A percentile compares a stretch with the other conserved stretches of the same genome.
Conservation (phyloP, 2,797 vertebrate species). For the Gambusia yucatana region DNA sequence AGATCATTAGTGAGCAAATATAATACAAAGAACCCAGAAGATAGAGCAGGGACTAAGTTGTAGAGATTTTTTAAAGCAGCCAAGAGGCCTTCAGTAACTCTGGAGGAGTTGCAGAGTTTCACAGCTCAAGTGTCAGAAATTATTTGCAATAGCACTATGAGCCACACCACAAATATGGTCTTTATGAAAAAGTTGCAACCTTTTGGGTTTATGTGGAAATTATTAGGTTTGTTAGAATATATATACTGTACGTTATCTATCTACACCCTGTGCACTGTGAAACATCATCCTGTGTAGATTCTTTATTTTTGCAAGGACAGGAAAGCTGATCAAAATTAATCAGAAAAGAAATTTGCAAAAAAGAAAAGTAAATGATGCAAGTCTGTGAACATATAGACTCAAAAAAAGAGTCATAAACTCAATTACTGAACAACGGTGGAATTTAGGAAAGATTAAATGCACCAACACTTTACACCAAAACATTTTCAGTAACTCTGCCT, state of each 20-base stretch:
- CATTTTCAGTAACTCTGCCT: neutral
- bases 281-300: neutral
- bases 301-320: neutral
- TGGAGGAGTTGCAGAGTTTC: neutral
- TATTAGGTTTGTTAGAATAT: neutral
- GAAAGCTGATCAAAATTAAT: neutral
- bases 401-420: neutral
- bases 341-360: neutral
- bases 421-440: neutral
- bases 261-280: neutral
- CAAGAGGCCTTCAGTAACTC: neutral
- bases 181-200: neutral
- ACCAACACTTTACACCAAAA: neutral
- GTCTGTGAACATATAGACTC: neutral
- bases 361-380: neutral
- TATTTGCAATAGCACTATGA: neutral
- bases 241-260: neutral
- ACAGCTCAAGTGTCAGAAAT: neutral
- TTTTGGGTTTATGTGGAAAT: neutral
- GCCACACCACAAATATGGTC: neutral
- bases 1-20: neutral
- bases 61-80: neutral
- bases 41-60: neutral
- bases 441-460: neutral
- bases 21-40: neutral